Evolutionary conservation across 2,113 vertebrate genomes (phyloP), one percentile per base, ranked within the genome.

Genomic region (Argyrosomus japonicus): DNA sequence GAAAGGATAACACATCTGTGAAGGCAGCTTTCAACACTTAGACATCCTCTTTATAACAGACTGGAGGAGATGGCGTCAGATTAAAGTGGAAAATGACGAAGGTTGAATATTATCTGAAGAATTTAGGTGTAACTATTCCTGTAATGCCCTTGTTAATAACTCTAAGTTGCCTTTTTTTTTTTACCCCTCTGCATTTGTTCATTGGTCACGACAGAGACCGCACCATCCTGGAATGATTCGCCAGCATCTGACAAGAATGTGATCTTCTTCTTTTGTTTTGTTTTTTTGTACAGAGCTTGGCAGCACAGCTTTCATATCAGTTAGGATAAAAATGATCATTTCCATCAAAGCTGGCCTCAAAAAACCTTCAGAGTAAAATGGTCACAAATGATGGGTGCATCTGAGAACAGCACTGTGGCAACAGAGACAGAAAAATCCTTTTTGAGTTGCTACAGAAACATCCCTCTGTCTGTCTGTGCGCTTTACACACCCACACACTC

Each of bases 201-300:
- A 60, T 83, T 87, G 89, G 84, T 90, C 83, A 71, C 65, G 7
- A 67, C 68, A 47, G 65, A 87, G 79, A 86, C 82, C 74, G 21
- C 84, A 82, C 77, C 85, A 48, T 91, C 77, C 69, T 87, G 86
- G 91, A 93, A 92, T 87, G 91, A 90, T 81, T 77, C 18, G 82
- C 79, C 88, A 84, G 67, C 69, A 60, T 85, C 73, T 43, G 77
- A 86, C 75, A 71, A 64, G 78, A 84, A 73, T n/a, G 32, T 32
- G 45, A 69, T 60, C 18, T 50, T 64, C 61, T 50, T 72, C n/a
- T 21, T 63, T 40, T 65, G n/a, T n/a, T n/a, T n/a, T n/a, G n/a
- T 19, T 6, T 72, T 36, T 67, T 29, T 47, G 57, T 56, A 56
- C 60, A 62, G 17, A 76, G 32, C 47, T 67, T 25, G 57, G 50